phyloP scores from a whole-genome alignment of 2,113 vertebrate genomes.

The Ceyx cyanopectus region DNA sequence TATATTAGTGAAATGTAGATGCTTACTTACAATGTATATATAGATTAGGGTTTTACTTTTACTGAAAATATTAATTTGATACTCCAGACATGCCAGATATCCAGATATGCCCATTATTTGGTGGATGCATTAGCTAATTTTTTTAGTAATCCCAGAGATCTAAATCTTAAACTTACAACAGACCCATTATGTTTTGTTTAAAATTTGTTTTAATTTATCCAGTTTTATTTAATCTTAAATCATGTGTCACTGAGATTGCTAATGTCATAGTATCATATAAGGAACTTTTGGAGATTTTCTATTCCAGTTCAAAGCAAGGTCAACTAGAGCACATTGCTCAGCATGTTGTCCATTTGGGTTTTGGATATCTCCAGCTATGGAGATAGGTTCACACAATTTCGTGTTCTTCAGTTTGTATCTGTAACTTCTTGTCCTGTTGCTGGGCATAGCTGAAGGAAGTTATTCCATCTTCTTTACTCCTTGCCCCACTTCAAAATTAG shows the following conservation, averaged over 20 bases:
- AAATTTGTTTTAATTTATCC: neutral
- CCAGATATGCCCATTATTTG: neutral
- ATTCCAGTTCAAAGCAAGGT: neutral
- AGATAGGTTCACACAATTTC: neutral
- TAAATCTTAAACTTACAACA: neutral
- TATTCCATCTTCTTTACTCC: neutral
- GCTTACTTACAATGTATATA: neutral
- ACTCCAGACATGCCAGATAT: neutral
- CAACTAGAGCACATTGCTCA: neutral
- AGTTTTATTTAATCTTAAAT: neutral
- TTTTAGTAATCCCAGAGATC: neutral
- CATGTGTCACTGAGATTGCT: neutral
- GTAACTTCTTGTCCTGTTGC: neutral
- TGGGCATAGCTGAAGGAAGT: neutral
- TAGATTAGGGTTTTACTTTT: neutral
- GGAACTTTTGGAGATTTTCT: neutral
- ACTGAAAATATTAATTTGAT: neutral
- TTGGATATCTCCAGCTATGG: neutral
- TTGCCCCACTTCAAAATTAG: neutral
- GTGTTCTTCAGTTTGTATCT: neutral
- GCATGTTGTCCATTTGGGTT: accelerated
- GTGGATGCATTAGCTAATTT: neutral
- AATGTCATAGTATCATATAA: neutral
- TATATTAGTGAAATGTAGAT: neutral
- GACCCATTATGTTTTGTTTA: neutral